Base-by-base conservation (phyloP, 1,140 invertebrate genomes). In the Mya arenaria region DNA sequence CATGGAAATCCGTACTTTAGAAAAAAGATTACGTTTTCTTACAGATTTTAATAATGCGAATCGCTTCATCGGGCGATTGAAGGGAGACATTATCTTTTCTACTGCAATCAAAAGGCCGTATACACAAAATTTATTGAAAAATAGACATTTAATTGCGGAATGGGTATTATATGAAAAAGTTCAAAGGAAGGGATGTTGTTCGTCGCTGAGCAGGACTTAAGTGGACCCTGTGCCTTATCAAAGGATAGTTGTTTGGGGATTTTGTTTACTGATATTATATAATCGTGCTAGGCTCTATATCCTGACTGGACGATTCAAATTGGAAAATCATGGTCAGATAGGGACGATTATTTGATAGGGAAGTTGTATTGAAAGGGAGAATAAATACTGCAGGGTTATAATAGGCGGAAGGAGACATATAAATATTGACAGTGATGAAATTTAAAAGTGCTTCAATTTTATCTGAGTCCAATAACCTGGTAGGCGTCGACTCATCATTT, bases 61-160 rank as follows among this genome's bases (percentile, higher is more conserved):
- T 69, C 37, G 48, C 63, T 56, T 25, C 68, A 80, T 80, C 77
- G 58, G 19, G 3, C 25, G 36, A 71, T 56, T 66, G 77, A 80
- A 80, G 77, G 36, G 25, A n/a, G 23, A 30, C 56, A 80, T 71
- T 69, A 80, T 80, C 55, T n/a, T 15, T 19, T n/a, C n/a, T 37
- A 80, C 34, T 32, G 34, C 39, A 56, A 80, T 80, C 77, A 69
- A 71, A 71, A 32, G 48, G 37, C 36, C 60, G 65, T 80, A 80
- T 55, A 60, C 36, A 71, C 77, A 69, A 34, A 62, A 48, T 80
- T 80, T 80, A 80, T 80, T 80, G 77, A 80, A 80, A 80, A 80
- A 80, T 80, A 71, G 77, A 58, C 65, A 71, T 80, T 69, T 80
- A 80, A 80, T 80, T 32, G 66, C 58, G 66, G 55, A 71, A 58